These are phyloP conservation scores for Gymnothorax javanicus DNA, from an alignment of 2,797 vertebrate species.

Conservation along the genomic window DNA sequence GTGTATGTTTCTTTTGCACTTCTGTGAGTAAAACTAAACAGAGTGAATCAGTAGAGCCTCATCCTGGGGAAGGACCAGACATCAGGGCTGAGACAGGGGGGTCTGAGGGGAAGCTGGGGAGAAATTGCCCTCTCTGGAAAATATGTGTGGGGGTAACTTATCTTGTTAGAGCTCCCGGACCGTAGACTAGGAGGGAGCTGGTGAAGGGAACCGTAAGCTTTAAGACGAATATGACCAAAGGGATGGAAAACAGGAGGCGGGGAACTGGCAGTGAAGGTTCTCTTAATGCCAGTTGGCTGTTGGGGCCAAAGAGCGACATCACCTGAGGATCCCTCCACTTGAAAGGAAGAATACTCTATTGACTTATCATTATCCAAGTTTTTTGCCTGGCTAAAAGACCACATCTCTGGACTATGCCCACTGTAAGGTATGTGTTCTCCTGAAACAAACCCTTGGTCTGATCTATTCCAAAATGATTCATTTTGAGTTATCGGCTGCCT, in stretches of 20 bases:
- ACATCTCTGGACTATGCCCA: conserved; percentile 42
- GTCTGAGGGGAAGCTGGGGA: conserved; percentile 27
- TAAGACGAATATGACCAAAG: conserved; percentile 45
- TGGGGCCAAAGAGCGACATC: conserved; percentile 30
- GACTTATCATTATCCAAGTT: conserved; percentile 23
- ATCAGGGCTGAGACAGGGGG: conserved; percentile 57
- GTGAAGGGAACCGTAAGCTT: conserved; percentile 51
- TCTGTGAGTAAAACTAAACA: neutral
- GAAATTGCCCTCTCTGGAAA: conserved; percentile 55
- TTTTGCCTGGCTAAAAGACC: conserved; percentile 44
- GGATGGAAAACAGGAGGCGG: conserved; percentile 38
- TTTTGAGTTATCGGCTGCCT: conserved; percentile 44
- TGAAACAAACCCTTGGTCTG: conserved; percentile 23
- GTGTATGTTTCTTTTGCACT: neutral
- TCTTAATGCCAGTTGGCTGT: conserved; percentile 41
- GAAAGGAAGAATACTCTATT: conserved; percentile 36
- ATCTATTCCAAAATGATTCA: conserved; percentile 34
- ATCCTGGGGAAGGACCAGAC: conserved; percentile 71
- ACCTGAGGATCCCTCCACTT: conserved; percentile 28
- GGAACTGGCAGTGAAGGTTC: conserved; percentile 32
- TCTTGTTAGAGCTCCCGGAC: conserved; percentile 48
- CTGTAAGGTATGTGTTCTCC: conserved; percentile 49
- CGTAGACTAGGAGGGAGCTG: conserved; percentile 28
- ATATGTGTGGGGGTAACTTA: conserved; percentile 57
- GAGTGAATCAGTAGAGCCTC: conserved; percentile 65